A percentile compares a stretch with the other conserved stretches of the same genome.
Evolutionary conservation across 2,797 vertebrate genomes (phyloP).

Genomic region (Heteromormyrus szaboi): DNA sequence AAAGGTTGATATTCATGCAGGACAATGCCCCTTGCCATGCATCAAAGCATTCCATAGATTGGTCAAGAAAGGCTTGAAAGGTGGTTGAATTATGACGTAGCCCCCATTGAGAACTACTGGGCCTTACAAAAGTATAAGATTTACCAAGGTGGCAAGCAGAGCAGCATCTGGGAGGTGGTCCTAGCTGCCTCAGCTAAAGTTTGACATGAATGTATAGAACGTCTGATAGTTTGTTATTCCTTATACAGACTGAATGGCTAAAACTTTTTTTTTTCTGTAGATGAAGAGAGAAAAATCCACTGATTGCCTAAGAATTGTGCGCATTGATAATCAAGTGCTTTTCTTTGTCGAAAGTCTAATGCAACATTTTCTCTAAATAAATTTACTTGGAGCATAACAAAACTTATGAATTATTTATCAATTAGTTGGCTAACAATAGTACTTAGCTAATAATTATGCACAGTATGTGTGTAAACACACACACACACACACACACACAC

Average conservation of each 20-base stretch:
- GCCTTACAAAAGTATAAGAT: neutral
- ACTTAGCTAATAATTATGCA: neutral
- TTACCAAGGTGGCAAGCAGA: neutral
- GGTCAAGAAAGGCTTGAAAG: neutral
- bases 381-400: neutral
- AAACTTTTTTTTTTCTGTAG: neutral
- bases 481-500: no score
- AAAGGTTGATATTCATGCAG: neutral
- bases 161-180: neutral
- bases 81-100: neutral
- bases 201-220: neutral
- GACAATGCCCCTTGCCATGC: neutral
- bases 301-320: neutral
- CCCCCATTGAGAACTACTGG: neutral
- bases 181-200: neutral
- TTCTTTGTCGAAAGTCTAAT: neutral
- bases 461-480: neutral
- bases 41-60: neutral
- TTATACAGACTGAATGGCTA: neutral
- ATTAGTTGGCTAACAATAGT: neutral
- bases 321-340: neutral
- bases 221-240: neutral
- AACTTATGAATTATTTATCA: neutral
- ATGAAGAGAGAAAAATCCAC: neutral
- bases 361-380: neutral